phyloP scores from a whole-genome alignment of 2,113 vertebrate species.

The Chelonoidis abingdonii region DNA sequence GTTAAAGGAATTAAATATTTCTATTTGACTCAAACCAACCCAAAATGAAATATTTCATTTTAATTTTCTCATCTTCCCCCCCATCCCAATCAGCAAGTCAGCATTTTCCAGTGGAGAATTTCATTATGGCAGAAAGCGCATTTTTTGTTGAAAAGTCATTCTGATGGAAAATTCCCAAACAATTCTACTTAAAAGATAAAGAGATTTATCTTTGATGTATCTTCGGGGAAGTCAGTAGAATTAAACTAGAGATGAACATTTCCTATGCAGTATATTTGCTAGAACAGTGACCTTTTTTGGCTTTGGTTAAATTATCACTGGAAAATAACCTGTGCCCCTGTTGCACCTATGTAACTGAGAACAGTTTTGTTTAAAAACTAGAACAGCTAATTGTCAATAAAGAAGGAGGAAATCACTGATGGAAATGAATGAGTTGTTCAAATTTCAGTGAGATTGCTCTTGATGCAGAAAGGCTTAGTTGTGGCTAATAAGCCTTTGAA shows the following conservation, averaged over 20 bases:
- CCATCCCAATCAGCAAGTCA: neutral
- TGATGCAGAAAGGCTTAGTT: slow-evolving; percentile 27
- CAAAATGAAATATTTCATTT: slow-evolving; percentile 4
- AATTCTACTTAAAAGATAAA: neutral
- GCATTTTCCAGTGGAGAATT: neutral
- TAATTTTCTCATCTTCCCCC: neutral
- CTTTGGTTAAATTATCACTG: neutral
- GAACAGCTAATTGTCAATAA: slow-evolving; percentile 46
- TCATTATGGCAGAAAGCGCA: neutral
- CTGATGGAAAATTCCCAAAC: neutral
- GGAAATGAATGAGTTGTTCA: neutral
- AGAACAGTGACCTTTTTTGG: neutral
- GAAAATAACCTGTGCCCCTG: neutral
- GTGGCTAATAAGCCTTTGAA: slow-evolving; percentile 60
- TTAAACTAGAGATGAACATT: neutral
- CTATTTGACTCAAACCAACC: slow-evolving; percentile 36
- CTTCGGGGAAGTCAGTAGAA: neutral
- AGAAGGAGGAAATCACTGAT: neutral
- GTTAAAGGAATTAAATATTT: neutral
- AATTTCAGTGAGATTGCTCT: slow-evolving; percentile 14
- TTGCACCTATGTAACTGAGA: neutral
- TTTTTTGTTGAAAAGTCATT: neutral
- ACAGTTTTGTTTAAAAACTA: slow-evolving; percentile 25
- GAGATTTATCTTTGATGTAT: neutral
- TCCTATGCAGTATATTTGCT: neutral